Percentiles rank a stretch among this genome's conserved stretches.
phyloP scores from a whole-genome alignment of 2,113 vertebrate species.

The Thermophis baileyi region DNA sequence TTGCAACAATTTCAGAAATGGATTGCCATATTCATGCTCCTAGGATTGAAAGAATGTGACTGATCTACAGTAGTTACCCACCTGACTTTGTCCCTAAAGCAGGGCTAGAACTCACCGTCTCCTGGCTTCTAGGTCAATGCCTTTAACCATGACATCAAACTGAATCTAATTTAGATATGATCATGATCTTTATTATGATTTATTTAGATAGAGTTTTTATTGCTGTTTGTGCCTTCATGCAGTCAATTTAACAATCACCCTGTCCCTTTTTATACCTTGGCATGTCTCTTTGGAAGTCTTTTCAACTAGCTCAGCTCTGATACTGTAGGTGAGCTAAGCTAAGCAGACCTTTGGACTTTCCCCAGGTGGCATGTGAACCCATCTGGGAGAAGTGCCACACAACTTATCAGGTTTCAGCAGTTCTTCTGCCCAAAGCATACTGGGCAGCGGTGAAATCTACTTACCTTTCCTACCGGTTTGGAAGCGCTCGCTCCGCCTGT shows the following conservation, averaged over 20 bases:
- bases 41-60: neutral
- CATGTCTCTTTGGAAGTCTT: neutral
- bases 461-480: too few relatives aligned
- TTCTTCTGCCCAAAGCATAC: neutral
- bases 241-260: neutral
- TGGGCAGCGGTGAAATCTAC: too few relatives aligned
- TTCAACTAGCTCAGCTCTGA: neutral
- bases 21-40: neutral
- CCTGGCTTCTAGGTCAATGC: neutral
- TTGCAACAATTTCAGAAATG: neutral
- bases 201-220: neutral
- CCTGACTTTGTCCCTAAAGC: neutral
- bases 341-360: neutral
- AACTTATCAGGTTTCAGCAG: neutral
- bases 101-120: neutral
- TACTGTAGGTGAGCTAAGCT: neutral
- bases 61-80: neutral
- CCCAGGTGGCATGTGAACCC: neutral
- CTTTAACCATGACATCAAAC: neutral
- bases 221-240: neutral
- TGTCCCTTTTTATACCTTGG: neutral
- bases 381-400: neutral
- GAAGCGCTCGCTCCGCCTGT: too few relatives aligned
- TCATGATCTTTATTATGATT: neutral
- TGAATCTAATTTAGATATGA: neutral